Percentiles rank a stretch among this genome's conserved stretches.
Conservation (phyloP, 2,113 vertebrate genomes). For the Shinisaurus crocodilurus region DNA sequence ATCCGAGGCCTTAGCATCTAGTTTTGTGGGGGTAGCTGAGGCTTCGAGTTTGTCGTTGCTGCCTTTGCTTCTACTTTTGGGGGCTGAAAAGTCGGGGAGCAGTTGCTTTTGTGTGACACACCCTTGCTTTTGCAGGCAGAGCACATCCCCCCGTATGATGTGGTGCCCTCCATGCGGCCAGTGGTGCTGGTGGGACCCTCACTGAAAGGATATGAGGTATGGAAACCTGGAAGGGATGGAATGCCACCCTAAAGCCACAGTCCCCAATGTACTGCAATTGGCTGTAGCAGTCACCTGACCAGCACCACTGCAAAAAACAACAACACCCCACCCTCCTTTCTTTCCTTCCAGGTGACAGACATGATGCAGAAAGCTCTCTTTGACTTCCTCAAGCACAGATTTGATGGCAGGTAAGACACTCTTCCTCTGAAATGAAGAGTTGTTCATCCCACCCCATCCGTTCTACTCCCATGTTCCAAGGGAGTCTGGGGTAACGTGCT, state of each 20-base stretch:
- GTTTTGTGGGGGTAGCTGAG: background rate
- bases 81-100: background rate
- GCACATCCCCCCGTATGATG: slow-evolving; percentile 92
- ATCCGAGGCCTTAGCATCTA: background rate
- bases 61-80: background rate
- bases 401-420: slow-evolving; percentile 90
- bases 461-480: background rate
- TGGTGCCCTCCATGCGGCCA: slow-evolving; percentile 96
- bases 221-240: background rate
- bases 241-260: background rate
- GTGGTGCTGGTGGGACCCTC: slow-evolving; percentile 97
- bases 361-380: slow-evolving; percentile 99
- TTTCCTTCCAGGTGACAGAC: slow-evolving; percentile 86
- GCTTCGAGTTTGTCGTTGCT: background rate
- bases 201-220: slow-evolving; percentile 96
- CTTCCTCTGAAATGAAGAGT: background rate
- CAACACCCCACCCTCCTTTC: background rate
- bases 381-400: slow-evolving; percentile 96
- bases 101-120: background rate
- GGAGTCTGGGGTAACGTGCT: background rate
- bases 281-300: background rate
- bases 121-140: slow-evolving; percentile 78
- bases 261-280: background rate
- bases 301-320: no score
- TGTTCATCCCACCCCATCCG: background rate